phyloP scores from a whole-genome alignment of 2,113 vertebrate species.

The Odocoileus hemionus region DNA sequence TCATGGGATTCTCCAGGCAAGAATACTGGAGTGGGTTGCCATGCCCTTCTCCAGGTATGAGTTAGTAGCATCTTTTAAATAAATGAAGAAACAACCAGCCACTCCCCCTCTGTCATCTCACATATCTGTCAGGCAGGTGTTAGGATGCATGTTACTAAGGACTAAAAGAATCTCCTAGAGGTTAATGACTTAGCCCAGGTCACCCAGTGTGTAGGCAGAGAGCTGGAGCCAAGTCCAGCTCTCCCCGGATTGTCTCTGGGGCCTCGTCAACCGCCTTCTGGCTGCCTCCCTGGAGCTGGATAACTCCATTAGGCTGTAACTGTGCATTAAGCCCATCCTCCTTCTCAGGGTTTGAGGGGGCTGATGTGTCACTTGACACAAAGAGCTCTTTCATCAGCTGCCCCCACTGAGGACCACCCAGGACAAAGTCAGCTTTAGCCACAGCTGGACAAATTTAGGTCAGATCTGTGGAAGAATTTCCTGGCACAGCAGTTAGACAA shows the following conservation, averaged over 20 bases:
- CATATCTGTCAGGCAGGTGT: neutral
- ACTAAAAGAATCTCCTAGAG: neutral
- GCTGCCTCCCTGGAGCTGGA: neutral
- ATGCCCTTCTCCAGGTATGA: neutral
- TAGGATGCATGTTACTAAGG: fast-evolving
- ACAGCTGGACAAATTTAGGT: slow-evolving; percentile 49
- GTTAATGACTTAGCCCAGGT: neutral
- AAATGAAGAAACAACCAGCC: neutral
- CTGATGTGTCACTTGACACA: neutral
- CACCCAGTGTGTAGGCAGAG: neutral
- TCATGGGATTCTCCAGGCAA: neutral
- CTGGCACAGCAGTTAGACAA: slow-evolving; percentile 16
- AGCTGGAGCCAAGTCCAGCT: neutral
- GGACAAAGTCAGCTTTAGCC: neutral
- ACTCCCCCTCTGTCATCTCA: neutral
- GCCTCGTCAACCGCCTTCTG: fast-evolving
- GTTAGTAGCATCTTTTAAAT: neutral
- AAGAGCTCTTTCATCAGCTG: slow-evolving; percentile 16
- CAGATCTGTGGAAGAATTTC: slow-evolving; percentile 44
- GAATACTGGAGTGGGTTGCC: neutral
- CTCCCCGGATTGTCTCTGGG: neutral
- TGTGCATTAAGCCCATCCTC: neutral
- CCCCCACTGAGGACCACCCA: slow-evolving; percentile 27
- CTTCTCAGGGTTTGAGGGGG: neutral
- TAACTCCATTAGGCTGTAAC: neutral